Evolutionary conservation across 2,113 vertebrate species (phyloP).

Genomic region (Willisornis vidua): DNA sequence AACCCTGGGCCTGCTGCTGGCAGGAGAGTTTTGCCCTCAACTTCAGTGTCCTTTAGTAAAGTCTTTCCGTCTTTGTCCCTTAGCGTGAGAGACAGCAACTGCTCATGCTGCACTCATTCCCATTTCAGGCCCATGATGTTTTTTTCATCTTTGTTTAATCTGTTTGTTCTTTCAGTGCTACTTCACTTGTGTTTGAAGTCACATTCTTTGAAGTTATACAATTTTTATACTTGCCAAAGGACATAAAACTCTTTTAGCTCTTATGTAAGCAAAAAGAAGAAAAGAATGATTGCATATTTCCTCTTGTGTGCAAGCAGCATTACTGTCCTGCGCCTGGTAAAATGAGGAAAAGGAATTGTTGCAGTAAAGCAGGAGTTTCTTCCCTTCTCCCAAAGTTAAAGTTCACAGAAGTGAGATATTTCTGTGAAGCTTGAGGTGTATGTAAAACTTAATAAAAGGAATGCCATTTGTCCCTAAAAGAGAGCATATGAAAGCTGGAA

Average conservation of each 20-base stretch:
- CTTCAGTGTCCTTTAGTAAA: background rate
- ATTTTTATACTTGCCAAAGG: constrained; percentile 65
- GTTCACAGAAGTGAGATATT: background rate
- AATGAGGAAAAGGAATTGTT: background rate
- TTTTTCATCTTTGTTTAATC: constrained; percentile 61
- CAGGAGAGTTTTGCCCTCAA: background rate
- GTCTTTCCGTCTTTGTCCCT: background rate
- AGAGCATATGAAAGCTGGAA: background rate
- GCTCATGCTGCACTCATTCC: background rate
- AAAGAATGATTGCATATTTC: constrained; percentile 50
- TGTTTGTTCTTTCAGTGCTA: constrained; percentile 56
- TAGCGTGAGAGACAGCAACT: background rate
- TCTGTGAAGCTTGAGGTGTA: background rate
- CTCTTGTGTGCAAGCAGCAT: constrained; percentile 4
- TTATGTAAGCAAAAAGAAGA: constrained; percentile 59
- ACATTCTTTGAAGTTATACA: constrained; percentile 69
- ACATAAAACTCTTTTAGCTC: constrained; percentile 44
- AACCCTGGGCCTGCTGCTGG: background rate
- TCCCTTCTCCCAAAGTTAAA: background rate
- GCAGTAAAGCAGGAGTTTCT: background rate
- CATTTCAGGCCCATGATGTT: background rate
- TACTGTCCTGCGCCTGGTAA: background rate
- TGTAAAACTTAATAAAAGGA: background rate
- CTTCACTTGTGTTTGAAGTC: constrained; percentile 67
- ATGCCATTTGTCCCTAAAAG: background rate